Percentiles rank a stretch among this genome's conserved stretches.
phyloP scores from a whole-genome alignment of 2,113 vertebrate genomes.

The Tauraco erythrolophus region DNA sequence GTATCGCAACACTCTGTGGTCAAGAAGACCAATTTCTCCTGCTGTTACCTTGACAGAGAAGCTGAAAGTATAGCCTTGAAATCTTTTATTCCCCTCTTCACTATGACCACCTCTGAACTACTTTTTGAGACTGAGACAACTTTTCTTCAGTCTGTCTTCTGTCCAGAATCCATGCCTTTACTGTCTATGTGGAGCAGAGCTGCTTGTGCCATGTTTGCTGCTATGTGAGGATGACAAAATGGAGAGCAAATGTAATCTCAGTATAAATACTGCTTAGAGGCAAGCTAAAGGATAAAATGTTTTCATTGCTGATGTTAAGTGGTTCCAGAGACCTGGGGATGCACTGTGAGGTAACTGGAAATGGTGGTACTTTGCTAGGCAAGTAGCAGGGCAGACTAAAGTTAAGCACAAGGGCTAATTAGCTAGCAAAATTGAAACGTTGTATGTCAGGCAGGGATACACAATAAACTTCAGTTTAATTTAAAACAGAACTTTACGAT shows the following conservation, averaged over 20 bases:
- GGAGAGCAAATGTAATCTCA: neutral
- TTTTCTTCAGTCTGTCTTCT: neutral
- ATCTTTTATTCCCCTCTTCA: neutral
- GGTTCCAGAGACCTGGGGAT: neutral
- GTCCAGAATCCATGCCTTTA: neutral
- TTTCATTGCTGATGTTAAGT: neutral
- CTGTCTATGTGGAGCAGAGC: neutral
- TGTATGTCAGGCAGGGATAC: neutral
- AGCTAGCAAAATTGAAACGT: neutral
- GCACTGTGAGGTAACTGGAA: neutral
- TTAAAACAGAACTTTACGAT: neutral
- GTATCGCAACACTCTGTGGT: neutral
- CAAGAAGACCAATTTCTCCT: neutral
- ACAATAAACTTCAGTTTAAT: conserved; percentile 3
- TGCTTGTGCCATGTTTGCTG: neutral
- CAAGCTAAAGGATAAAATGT: neutral
- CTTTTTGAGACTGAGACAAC: neutral
- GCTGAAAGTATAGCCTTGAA: neutral
- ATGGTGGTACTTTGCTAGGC: neutral
- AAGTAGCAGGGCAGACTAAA: neutral
- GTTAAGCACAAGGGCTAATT: neutral
- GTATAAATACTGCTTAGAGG: neutral
- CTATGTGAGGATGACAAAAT: neutral
- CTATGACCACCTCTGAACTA: neutral
- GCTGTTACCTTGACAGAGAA: neutral